Evolutionary conservation across 2,888 invertebrate genomes (phyloP).

Genomic region (Hemaris fuciformis): DNA sequence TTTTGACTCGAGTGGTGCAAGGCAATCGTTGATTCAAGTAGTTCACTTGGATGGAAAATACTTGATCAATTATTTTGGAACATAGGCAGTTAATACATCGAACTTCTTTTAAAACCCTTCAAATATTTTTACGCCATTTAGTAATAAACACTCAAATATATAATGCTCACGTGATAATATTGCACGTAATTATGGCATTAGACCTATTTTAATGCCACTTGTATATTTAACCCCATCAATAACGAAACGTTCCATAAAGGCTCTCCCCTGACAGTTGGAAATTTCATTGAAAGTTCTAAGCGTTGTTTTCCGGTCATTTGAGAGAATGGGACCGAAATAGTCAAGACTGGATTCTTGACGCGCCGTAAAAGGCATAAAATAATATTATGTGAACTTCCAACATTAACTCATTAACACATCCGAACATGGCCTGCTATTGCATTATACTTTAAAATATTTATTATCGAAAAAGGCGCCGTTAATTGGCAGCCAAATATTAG

Average conservation of each 20-base stretch:
- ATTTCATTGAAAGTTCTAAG: neutral
- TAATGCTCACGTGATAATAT: too few species aligned
- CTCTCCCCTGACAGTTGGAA: neutral
- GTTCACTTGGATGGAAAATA: too few species aligned
- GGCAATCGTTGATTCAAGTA: too few species aligned
- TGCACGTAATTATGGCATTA: too few species aligned
- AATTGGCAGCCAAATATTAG: neutral
- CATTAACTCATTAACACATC: neutral
- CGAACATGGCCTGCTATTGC: neutral
- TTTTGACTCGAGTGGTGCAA: too few species aligned
- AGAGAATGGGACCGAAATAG: neutral
- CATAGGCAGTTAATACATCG: too few species aligned
- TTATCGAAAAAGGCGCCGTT: constrained; percentile 1
- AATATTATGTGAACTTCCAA: neutral
- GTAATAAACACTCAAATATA: too few species aligned
- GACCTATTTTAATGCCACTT: too few species aligned
- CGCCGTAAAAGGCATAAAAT: constrained; percentile 1
- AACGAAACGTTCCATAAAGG: too few species aligned
- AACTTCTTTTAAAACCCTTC: too few species aligned
- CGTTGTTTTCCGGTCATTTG: neutral
- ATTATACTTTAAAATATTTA: constrained; percentile 5
- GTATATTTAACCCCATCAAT: too few species aligned
- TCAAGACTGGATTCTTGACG: neutral
- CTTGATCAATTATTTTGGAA: neutral
- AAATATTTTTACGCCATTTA: too few species aligned